Base-by-base conservation (phyloP, 2,797 vertebrate genomes). In the Lagodon rhomboides region DNA sequence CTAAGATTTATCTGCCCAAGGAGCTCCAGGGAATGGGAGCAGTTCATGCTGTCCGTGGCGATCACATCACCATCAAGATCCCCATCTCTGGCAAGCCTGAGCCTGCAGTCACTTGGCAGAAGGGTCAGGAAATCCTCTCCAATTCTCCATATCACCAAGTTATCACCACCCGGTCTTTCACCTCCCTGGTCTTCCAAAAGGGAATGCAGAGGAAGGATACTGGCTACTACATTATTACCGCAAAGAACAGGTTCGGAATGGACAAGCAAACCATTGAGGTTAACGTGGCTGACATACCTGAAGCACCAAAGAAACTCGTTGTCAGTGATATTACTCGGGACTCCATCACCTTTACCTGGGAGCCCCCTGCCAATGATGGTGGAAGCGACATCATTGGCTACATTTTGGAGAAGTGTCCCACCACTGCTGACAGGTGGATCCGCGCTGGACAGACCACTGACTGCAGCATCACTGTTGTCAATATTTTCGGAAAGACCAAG, bases 191-290 rank as follows among this genome's bases (percentile, higher is more conserved):
- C 81, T 99, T 99, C 95, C 96, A 94, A 82, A 99, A 98, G 84
- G 98, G 98, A 77, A 97, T 99, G 30, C 95, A 97, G 87, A 97
- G 96, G 89, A 98, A 95, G 91, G 98, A 99, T 90, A 96, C 96
- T 46, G 98, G 98, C 27, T 99, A 98, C 91, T 99, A 99, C 84
- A 96, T 96, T 6, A 96, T 99, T 85, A 98, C 96, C 85, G 98
- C 98, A 84, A 99, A 99, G 95, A 99, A 99, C 92, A 96, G 98
- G 88, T 99, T 99, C 87, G 98, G 98, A 91, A 96, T 93, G 0
- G 98, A 99, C 93, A 99, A 99, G 88, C 98, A 99, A 94, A 99
- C 98, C 67, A 96, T 99, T 85, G 98, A 99, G 93, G 93, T 99
- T 82, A 96, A 97, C 62, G 97, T 99, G 66, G 98, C 97, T 44